Percentiles rank a stretch among this genome's conserved stretches.
phyloP scores from a whole-genome alignment of 2,888 invertebrate species.

The Macrophya annulata region DNA sequence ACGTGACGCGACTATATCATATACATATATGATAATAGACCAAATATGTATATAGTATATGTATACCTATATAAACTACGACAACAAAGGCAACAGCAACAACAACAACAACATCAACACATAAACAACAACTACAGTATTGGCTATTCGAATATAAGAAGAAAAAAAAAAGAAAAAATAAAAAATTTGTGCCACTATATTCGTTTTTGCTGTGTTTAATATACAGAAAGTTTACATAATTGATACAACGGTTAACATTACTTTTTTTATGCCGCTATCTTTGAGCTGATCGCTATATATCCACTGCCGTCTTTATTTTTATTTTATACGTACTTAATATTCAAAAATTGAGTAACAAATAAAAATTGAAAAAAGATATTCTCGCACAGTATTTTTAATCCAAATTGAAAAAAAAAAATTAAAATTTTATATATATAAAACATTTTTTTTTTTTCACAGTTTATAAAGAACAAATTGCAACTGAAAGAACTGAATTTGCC shows the following conservation, averaged over 20 bases:
- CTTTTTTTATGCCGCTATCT: neutral
- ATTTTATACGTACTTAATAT: neutral
- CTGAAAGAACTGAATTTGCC: too few species aligned
- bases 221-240: constrained; percentile 26
- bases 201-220: constrained; percentile 14
- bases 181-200: constrained; percentile 6
- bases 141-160: neutral
- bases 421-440: too few species aligned
- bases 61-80: constrained; percentile 21
- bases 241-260: neutral
- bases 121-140: constrained; percentile 2
- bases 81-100: constrained; percentile 47
- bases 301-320: neutral
- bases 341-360: neutral
- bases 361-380: too few species aligned
- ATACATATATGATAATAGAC: constrained; percentile 66
- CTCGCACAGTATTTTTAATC: too few species aligned
- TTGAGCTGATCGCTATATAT: constrained; percentile 18
- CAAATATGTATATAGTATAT: constrained; percentile 67
- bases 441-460: too few species aligned
- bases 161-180: neutral
- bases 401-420: too few species aligned
- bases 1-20: constrained; percentile 66
- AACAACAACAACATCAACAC: constrained; percentile 38
- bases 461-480: too few species aligned